phyloP scores from a whole-genome alignment of 2,113 vertebrate genomes.

The Ceyx melanurus region DNA sequence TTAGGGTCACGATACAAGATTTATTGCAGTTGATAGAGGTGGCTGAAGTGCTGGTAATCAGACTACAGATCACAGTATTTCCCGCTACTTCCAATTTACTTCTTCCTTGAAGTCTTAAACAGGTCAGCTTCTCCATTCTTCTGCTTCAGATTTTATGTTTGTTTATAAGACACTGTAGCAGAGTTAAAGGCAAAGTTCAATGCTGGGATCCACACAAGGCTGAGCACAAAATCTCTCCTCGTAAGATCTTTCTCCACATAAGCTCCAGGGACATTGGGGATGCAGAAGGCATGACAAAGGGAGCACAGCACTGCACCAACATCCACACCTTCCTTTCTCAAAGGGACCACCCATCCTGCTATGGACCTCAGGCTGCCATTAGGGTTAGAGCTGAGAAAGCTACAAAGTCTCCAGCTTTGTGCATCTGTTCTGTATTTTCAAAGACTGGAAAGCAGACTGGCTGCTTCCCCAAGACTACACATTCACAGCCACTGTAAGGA shows the following conservation, averaged over 20 bases:
- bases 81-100: conserved; percentile 26
- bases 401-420: neutral
- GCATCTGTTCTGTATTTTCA: neutral
- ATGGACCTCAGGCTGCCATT: too few relatives aligned
- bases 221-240: neutral
- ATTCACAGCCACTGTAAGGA: neutral
- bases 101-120: conserved; percentile 30
- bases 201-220: neutral
- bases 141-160: neutral
- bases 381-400: too few relatives aligned
- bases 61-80: conserved; percentile 11
- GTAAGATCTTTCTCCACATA: neutral
- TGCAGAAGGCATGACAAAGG: too few relatives aligned
- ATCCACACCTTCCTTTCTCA: too few relatives aligned
- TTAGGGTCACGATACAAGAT: neutral
- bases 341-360: too few relatives aligned
- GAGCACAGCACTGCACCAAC: too few relatives aligned
- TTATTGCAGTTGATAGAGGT: neutral
- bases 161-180: neutral
- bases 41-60: conserved; percentile 32
- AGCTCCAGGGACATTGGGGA: too few relatives aligned
- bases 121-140: conserved; percentile 9
- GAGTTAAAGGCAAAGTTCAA: neutral
- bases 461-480: neutral
- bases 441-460: neutral